Evolutionary conservation across 2,113 vertebrate genomes (phyloP), one percentile per base, ranked within the genome.

Genomic region (Eurypyga helias): DNA sequence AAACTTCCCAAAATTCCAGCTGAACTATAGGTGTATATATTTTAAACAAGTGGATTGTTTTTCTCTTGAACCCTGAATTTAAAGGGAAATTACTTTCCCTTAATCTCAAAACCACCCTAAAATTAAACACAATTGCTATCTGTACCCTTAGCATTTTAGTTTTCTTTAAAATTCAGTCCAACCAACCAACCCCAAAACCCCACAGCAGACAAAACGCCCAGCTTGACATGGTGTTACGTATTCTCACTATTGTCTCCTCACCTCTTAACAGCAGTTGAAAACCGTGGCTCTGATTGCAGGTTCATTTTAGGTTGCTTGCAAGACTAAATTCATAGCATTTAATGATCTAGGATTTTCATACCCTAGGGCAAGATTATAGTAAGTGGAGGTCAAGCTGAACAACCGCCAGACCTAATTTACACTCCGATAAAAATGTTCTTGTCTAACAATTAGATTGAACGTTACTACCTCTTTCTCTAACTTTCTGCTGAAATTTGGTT

Each of bases 381-480:
- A 76, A 97, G 91, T 89, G 83, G 94, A 96, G 95, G 96, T 97
- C 96, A 97, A 90, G 91, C 93, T 95, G 97, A 95, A 95, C 86
- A 89, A 87, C 89, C 0, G 20, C 95, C 92, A 96, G 94, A 87
- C 77, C 94, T 97, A 94, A 97, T 97, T 97, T 96, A 82, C 80
- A 82, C 94, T 82, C 0, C 1, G 86, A 90, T 93, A 92, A 90
- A 97, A 97, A 94, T 91, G 77, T 72, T 94, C 95, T 72, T 92
- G 83, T 93, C 83, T 91, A 61, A 82, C 86, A 79, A 87, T 93
- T 95, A 78, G 70, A 96, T 96, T 82, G 76, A 87, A 57, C 72
- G 57, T 77, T 95, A 69, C 36, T 95, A 73, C 72, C 20, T 81
- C 79, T 83, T 93, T 60, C 34, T 18, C 33, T 80, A 88, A 87